Evolutionary conservation across 2,888 invertebrate species (phyloP), one percentile per base, ranked within the genome.

Genomic region (Proisotoma minuta): DNA sequence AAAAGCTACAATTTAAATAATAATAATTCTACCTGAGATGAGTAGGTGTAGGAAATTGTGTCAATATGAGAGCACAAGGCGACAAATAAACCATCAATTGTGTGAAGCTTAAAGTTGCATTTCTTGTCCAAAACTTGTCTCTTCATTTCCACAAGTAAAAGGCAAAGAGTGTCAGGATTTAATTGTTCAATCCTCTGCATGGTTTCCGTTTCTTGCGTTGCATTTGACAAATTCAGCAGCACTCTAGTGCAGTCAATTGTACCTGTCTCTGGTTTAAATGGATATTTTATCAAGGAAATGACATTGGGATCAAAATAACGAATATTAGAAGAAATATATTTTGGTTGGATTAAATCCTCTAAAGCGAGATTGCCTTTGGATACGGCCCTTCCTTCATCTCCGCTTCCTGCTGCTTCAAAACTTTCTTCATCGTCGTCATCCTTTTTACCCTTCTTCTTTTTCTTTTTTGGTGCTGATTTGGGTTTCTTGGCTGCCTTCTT

Each of bases 321-420:
- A 18, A 70, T 40, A 43, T 63, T 28, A 4, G 58, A 63, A 18
- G 54, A 18, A n/a, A 70, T 52, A 5, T 47, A 34, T 39, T 62
- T 64, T 8, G 68, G 68, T 40, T 68, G 70, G 34, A 65, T 61
- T 29, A 48, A 50, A 12, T 60, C 57, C 12, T 60, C 60, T 1
- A 66, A 22, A 34, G 18, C 26, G 20, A 57, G 22, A n/a, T 61
- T 61, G 1, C 10, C 5, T 15, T 27, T 15, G 8, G 34, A 10
- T 10, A 10, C 15, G 15, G 34, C 15, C 8, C 8, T 34, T 15
- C 15, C 34, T 34, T 34, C 34, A 15, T 34, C 39, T 18, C 27
- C 56, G 1, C 12, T 8, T 57, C 27, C 49, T 23, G 22, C 18
- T 10, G 15, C 12, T 3, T 50, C 39, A n/a, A 24, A 47, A 27